These are phyloP conservation scores for Oncorhynchus clarkii DNA, from an alignment of 2,113 vertebrate genomes.

Conservation along the genomic window DNA sequence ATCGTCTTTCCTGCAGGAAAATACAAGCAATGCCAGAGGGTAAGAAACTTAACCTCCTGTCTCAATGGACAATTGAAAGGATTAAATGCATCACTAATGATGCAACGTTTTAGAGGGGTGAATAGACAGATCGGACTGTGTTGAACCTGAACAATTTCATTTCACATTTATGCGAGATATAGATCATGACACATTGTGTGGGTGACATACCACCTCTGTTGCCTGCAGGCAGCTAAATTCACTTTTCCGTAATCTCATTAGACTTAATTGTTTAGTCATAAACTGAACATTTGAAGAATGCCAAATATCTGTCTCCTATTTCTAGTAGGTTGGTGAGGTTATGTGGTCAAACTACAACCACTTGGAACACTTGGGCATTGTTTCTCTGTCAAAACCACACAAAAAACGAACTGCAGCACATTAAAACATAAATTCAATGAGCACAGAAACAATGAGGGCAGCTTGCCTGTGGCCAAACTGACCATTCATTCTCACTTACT, in stretches of 20 bases:
- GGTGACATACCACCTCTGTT: background rate
- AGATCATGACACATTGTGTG: background rate
- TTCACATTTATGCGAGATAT: background rate
- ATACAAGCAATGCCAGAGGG: constrained; percentile 14
- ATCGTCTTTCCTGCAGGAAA: constrained; percentile 51
- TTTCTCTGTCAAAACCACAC: background rate
- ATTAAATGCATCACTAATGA: no score
- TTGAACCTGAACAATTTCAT: no score
- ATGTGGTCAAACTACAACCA: background rate
- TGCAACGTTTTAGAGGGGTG: no score
- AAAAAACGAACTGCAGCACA: background rate
- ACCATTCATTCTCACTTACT: background rate
- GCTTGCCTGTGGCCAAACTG: background rate
- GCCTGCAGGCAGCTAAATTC: background rate
- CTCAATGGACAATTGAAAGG: no score
- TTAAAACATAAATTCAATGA: background rate
- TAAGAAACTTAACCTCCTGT: background rate
- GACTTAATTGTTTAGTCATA: background rate
- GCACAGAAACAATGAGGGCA: background rate
- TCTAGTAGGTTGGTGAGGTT: background rate
- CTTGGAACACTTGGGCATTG: background rate
- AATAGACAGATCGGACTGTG: no score
- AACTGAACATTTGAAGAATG: background rate
- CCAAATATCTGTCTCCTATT: background rate
- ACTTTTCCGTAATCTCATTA: background rate